Conservation (phyloP, 92 coral and sea anemone species). For the Epizoanthus stellaris region DNA sequence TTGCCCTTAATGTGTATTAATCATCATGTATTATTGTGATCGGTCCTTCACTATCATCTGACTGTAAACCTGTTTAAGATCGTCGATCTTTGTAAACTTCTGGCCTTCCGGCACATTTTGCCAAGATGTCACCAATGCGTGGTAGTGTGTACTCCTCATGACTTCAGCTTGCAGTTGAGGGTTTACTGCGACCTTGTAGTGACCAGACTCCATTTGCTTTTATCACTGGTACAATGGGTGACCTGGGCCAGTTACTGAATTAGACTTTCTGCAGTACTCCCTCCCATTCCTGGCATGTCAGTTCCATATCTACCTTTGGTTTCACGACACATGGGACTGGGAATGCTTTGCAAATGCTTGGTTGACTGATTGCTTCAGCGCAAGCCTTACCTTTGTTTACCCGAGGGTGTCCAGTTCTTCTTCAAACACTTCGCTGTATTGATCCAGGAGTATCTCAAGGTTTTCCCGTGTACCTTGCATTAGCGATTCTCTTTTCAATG, state of each 20-base stretch:
- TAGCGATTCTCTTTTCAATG: constrained; percentile 14
- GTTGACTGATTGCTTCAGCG: constrained; percentile 35
- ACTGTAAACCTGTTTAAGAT: too few species aligned
- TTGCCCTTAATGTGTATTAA: too few species aligned
- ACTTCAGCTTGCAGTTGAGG: constrained; percentile 12
- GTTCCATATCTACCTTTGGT: constrained; percentile 39
- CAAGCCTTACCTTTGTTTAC: constrained; percentile 26
- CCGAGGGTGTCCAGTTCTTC: constrained; percentile 44
- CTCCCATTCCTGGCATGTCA: constrained; percentile 18
- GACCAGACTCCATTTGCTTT: constrained; percentile 36
- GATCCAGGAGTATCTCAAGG: constrained; percentile 43
- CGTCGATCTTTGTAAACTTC: too few species aligned
- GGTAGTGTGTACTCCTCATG: constrained; percentile 1
- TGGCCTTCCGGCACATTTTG: too few species aligned
- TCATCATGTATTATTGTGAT: too few species aligned
- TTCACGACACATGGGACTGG: constrained; percentile 45
- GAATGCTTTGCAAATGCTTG: constrained; percentile 52
- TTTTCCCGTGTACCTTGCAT: constrained; percentile 41
- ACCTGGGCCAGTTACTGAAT: constrained; percentile 43
- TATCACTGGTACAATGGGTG: constrained; percentile 44
- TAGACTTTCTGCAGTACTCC: constrained; percentile 45
- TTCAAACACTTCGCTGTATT: constrained; percentile 46
- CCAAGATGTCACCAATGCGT: too few species aligned
- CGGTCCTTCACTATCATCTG: too few species aligned
- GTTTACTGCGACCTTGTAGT: too few species aligned